Percentiles rank a stretch among this genome's conserved stretches.
Evolutionary conservation across 2,888 invertebrate genomes (phyloP).

Genomic region (Aphidius colemani): DNA sequence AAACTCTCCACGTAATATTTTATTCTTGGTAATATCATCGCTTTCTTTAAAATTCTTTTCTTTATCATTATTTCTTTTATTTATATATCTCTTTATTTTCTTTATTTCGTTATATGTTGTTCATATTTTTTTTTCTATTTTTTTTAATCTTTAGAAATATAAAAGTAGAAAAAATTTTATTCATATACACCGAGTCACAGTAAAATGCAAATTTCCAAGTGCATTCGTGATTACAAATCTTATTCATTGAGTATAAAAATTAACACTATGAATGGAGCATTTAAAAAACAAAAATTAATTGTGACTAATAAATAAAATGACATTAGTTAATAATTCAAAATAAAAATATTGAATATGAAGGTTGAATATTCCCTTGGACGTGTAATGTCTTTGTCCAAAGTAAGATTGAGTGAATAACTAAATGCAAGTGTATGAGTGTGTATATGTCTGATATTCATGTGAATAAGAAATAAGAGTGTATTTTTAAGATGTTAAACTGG

Average conservation of each 20-base stretch:
- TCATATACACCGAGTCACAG: slow-evolving; percentile 12
- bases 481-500: slow-evolving; percentile 22
- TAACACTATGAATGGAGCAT: slow-evolving; percentile 11
- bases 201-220: slow-evolving; percentile 17
- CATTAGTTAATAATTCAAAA: neutral
- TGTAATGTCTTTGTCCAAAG: neutral
- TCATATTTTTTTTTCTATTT: slow-evolving; percentile 8
- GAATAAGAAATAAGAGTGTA: slow-evolving; percentile 5
- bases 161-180: slow-evolving; percentile 12
- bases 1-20: slow-evolving; percentile 25
- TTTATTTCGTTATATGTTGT: slow-evolving; percentile 1
- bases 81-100: slow-evolving; percentile 2
- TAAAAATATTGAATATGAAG: neutral
- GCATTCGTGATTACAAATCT: slow-evolving; percentile 14
- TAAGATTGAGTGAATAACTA: neutral
- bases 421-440: neutral
- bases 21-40: slow-evolving; percentile 38
- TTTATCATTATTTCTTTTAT: slow-evolving; percentile 14
- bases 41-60: slow-evolving; percentile 1
- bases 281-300: slow-evolving; percentile 6
- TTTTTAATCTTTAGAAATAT: slow-evolving; percentile 14
- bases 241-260: slow-evolving; percentile 9
- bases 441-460: no score
- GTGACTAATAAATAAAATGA: slow-evolving; percentile 11
- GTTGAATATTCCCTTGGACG: neutral